These are phyloP conservation scores for Operophtera brumata DNA, from an alignment of 2,888 invertebrate species.

Conservation along the genomic window DNA sequence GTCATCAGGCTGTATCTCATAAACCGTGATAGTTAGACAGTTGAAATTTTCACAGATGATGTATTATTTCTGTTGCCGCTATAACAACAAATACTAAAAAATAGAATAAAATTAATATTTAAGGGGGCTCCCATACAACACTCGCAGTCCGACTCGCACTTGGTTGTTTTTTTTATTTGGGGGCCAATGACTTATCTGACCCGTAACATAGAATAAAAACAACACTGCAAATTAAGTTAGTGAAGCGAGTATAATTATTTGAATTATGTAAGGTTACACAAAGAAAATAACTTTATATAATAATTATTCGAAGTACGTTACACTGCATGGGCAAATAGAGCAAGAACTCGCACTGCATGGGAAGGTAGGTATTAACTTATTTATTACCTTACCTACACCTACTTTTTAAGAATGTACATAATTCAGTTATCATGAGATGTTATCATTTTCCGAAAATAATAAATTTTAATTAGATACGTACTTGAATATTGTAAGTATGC, in stretches of 20 bases:
- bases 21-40: no score
- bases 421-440: not conserved
- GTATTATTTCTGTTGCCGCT: no score
- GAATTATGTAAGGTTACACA: conserved; percentile 40
- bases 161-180: no score
- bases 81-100: no score
- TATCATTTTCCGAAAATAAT: not conserved
- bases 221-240: conserved; percentile 12
- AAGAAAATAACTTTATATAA: conserved; percentile 42
- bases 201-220: conserved; percentile 17
- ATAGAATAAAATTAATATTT: no score
- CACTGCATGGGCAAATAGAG: conserved; percentile 55
- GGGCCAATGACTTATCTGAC: no score
- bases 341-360: conserved; percentile 46
- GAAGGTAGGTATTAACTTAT: conserved; percentile 18
- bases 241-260: conserved; percentile 30
- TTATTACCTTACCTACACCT: conserved; percentile 7
- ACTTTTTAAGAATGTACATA: not conserved
- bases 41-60: no score
- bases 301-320: conserved; percentile 44
- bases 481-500: not conserved
- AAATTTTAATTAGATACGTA: not conserved
- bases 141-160: no score
- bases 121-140: no score
- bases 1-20: no score